Evolutionary conservation across 2,888 invertebrate genomes (phyloP), one percentile per base, ranked within the genome.

Genomic region (Seira ritae): DNA sequence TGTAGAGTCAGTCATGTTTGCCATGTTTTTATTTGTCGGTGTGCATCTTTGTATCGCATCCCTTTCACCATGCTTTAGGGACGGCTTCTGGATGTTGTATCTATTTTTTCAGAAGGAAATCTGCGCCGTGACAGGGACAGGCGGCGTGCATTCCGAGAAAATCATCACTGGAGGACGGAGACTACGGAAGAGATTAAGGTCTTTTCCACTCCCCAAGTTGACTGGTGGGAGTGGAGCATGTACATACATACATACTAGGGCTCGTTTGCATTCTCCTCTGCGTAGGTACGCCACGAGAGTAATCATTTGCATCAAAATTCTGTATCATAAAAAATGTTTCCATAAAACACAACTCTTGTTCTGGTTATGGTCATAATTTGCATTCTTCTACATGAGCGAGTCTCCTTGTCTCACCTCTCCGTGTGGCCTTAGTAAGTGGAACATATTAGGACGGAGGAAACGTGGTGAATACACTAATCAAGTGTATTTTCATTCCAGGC

Each of bases 121-220:
- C 62, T 62, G 62, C n/a, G 62, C 12, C 4, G 62, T 62, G 62
- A 62, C n/a, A 31, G 31, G n/a, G n/a, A n/a, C n/a, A n/a, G n/a
- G n/a, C n/a, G n/a, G 31, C 31, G 31, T 31, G n/a, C 62, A 20
- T 62, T 62, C 20, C 62, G 1, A 62, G 20, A 62, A 62, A 62
- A 22, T 62, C 22, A 22, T 19, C 62, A 8, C 6, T 62, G 62
- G 62, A 62, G 17, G 20, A 62, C 20, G n/a, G 19, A 62, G 20
- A 62, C 62, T 62, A 3, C n/a, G 8, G n/a, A 50, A 42, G 31
- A 50, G 75, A 75, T 75, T 67, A 75, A 67, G 75, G 67, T 22
- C 62, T 73, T 65, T 73, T 65, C 73, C 46, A 55, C 4, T 20
- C 62, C 3, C n/a, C 62, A 62, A 8, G 22, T 22, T 62, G 62